phyloP scores from a whole-genome alignment of 2,888 invertebrate species.

The Lucinisca nassula region DNA sequence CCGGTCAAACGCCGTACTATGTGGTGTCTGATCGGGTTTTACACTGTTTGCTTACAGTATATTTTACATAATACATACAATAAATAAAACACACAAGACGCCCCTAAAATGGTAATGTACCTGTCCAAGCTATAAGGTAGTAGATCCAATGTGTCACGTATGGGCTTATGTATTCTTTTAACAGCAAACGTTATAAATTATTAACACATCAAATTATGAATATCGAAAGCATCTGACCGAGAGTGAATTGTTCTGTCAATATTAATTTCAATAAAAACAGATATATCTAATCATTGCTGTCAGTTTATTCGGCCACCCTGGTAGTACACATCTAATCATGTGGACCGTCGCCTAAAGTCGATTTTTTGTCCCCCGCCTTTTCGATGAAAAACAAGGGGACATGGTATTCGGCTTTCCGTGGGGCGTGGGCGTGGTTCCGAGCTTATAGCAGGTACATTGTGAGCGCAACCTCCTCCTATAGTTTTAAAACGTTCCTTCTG shows the following conservation, averaged over 20 bases:
- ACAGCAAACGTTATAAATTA: no score
- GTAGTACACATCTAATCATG: no score
- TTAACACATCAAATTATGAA: neutral
- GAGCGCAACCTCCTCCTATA: neutral
- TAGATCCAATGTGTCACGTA: no score
- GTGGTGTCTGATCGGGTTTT: no score
- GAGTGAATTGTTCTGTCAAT: neutral
- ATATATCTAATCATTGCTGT: neutral
- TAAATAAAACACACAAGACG: neutral
- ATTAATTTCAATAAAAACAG: neutral
- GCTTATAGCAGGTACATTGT: neutral
- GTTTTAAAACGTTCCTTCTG: no score
- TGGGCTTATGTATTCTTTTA: no score
- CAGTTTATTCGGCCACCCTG: neutral
- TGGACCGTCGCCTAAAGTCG: no score
- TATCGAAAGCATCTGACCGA: neutral
- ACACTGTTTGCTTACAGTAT: neutral
- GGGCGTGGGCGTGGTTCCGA: neutral
- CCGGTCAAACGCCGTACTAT: no score
- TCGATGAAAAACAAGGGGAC: no score
- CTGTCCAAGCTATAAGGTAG: no score
- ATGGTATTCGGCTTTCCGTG: no score
- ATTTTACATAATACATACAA: neutral
- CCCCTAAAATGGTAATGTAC: neutral
- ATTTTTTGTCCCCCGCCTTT: no score